These are phyloP conservation scores for Odontamblyopus rebecca DNA, from an alignment of 2,797 vertebrate species.

Conservation along the genomic window DNA sequence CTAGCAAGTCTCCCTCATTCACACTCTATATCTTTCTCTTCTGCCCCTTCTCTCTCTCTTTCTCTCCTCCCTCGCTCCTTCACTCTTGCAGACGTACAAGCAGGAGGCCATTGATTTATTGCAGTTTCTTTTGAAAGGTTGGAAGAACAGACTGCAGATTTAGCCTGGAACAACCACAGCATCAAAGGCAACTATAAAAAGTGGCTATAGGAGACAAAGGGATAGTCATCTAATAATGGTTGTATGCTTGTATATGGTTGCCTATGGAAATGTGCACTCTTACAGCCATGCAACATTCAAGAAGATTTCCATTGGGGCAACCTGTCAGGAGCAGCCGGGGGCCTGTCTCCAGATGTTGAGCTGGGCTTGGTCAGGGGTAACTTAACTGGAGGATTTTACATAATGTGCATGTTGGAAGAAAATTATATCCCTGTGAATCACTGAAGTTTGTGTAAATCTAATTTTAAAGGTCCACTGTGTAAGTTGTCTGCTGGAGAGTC, in stretches of 20 bases:
- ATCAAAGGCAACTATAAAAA: constrained; percentile 30
- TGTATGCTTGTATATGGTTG: background rate
- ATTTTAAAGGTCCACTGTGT: no score
- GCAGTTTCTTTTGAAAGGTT: constrained; percentile 36
- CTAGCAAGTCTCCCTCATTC: constrained; percentile 21
- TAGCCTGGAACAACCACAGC: constrained; percentile 28
- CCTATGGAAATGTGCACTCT: background rate
- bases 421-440: no score
- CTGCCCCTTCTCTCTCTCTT: constrained; percentile 24
- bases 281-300: background rate
- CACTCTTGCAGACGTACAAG: constrained; percentile 30
- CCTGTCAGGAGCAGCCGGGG: no score
- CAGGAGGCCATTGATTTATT: constrained; percentile 56
- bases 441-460: no score
- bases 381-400: no score
- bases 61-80: constrained; percentile 23
- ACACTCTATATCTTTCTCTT: background rate
- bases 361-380: no score
- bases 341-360: no score
- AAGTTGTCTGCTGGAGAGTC: no score
- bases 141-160: constrained; percentile 32
- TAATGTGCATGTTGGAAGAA: no score
- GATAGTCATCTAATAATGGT: background rate
- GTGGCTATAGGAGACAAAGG: background rate
- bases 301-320: no score